phyloP scores from a whole-genome alignment of 2,888 invertebrate genomes.

The Meiosimyza platycephala region DNA sequence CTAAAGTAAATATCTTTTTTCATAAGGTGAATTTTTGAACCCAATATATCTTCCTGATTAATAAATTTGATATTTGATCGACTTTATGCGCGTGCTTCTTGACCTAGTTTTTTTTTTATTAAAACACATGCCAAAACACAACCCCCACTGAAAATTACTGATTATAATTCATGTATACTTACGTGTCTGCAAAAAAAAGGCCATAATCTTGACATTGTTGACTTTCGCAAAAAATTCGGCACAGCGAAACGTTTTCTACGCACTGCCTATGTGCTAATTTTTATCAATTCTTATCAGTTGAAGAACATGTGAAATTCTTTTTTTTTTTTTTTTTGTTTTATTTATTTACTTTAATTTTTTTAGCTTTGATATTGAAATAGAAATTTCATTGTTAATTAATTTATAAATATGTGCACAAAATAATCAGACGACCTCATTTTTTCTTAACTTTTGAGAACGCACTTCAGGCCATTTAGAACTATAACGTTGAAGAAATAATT shows the following conservation, averaged over 20 bases:
- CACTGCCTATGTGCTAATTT: slow-evolving; percentile 11
- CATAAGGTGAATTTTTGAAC: too few species aligned
- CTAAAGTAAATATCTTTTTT: too few species aligned
- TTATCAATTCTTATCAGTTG: slow-evolving; percentile 18
- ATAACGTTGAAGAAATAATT: too few species aligned
- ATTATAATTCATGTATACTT: too few species aligned
- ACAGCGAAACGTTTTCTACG: background rate
- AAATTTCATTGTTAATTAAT: background rate
- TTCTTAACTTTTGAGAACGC: background rate
- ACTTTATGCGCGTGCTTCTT: too few species aligned
- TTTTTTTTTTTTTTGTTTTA: slow-evolving; percentile 2
- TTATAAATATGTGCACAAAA: background rate
- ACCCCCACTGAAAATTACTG: too few species aligned
- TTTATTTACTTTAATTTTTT: slow-evolving; percentile 19
- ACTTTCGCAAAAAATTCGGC: slow-evolving; percentile 4
- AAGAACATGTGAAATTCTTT: background rate
- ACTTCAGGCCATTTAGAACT: slow-evolving; percentile 3
- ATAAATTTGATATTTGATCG: too few species aligned
- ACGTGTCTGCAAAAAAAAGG: background rate
- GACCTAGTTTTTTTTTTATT: too few species aligned
- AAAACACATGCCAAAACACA: too few species aligned
- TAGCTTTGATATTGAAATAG: slow-evolving; percentile 19
- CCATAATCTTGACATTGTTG: slow-evolving; percentile 33
- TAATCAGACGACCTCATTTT: slow-evolving; percentile 15
- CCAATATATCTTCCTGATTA: too few species aligned